Conservation (phyloP, 2,797 vertebrate species). For the Borostomias antarcticus region DNA sequence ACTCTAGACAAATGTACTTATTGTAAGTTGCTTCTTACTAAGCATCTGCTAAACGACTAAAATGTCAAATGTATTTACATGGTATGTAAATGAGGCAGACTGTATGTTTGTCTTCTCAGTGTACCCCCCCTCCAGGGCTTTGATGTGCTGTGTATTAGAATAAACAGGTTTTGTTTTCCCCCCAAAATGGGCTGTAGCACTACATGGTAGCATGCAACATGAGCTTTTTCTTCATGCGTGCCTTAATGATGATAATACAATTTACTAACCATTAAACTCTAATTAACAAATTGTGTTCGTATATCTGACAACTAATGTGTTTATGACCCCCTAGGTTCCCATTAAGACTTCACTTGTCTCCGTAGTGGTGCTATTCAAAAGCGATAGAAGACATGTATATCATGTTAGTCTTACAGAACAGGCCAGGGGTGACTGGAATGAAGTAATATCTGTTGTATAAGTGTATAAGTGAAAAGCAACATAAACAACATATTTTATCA, state of each 20-base stretch:
- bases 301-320: conserved; percentile 40
- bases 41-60: too few relatives aligned
- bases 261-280: conserved; percentile 61
- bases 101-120: background rate
- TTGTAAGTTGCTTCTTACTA: too few relatives aligned
- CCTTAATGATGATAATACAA: conserved; percentile 60
- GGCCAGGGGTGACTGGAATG: conserved; percentile 46
- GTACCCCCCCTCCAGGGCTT: conserved; percentile 19
- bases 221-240: conserved; percentile 52
- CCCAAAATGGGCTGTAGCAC: conserved; percentile 33
- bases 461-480: conserved; percentile 42
- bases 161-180: conserved; percentile 37
- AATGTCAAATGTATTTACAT: too few relatives aligned
- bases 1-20: too few relatives aligned
- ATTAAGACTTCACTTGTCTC: conserved; percentile 46
- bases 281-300: conserved; percentile 58
- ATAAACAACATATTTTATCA: conserved; percentile 18
- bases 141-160: conserved; percentile 40
- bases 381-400: conserved; percentile 40
- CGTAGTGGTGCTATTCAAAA: conserved; percentile 27
- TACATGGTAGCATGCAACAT: conserved; percentile 39
- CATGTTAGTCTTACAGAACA: conserved; percentile 15
- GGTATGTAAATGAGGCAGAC: too few relatives aligned
- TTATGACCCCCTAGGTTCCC: conserved; percentile 22
- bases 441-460: conserved; percentile 33